phyloP scores from a whole-genome alignment of 2,797 vertebrate genomes.

The Myripristis murdjan region DNA sequence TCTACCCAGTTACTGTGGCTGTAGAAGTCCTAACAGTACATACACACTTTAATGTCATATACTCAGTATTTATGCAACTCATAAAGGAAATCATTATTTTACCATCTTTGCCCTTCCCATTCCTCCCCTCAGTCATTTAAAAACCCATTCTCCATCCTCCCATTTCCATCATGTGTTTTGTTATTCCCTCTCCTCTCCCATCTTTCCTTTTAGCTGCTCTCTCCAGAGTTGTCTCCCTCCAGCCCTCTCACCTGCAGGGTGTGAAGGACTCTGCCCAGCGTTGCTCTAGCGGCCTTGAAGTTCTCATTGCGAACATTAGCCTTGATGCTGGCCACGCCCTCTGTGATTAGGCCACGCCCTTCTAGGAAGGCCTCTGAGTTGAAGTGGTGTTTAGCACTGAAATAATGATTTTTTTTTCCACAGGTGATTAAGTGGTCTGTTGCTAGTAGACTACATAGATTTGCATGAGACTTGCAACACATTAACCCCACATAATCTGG shows the following conservation, averaged over 20 bases:
- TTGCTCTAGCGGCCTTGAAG: slow-evolving; percentile 80
- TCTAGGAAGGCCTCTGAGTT: slow-evolving; percentile 80
- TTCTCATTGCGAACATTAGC: slow-evolving; percentile 72
- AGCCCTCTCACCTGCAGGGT: slow-evolving; percentile 79
- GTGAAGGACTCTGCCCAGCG: slow-evolving; percentile 80
- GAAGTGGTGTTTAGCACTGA: slow-evolving; percentile 81
- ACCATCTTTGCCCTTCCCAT: not conserved
- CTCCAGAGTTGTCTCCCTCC: not conserved
- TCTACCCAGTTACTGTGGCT: slow-evolving; percentile 88
- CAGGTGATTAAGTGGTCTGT: not conserved
- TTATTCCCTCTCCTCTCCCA: too few relatives aligned
- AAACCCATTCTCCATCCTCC: not conserved
- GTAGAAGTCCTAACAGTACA: slow-evolving; percentile 84
- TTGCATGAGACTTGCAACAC: not conserved
- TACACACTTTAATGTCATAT: not conserved
- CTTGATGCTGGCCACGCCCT: slow-evolving; percentile 75
- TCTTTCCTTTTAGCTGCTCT: not conserved
- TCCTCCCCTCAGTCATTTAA: not conserved
- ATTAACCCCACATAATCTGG: not conserved
- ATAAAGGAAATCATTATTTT: not conserved
- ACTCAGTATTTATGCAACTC: too few relatives aligned
- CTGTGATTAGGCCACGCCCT: slow-evolving; percentile 74
- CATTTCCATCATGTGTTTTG: too few relatives aligned
- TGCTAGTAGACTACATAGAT: not conserved
- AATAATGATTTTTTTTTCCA: not conserved